Conservation (phyloP, 2,888 invertebrate species). For the Taphrorychus bicolor region DNA sequence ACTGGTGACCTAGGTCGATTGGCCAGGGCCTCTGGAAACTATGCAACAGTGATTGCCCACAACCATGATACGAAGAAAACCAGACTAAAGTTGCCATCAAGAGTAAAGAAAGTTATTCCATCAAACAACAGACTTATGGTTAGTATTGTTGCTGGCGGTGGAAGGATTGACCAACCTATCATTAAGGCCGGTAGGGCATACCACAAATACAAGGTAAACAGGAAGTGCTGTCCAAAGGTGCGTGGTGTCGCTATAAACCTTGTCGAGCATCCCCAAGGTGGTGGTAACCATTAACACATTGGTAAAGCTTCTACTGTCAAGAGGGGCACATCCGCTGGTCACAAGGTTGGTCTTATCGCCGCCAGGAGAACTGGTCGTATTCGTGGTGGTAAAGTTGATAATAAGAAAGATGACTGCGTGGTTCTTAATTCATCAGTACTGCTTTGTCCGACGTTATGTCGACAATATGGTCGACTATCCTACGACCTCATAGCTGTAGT, state of each 20-base stretch:
- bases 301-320: constrained; percentile 99
- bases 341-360: constrained; percentile 99
- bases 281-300: constrained; percentile 99
- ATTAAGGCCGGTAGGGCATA: constrained; percentile 99
- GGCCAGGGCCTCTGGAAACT: constrained; percentile 97
- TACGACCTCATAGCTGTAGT: too few species aligned
- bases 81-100: constrained; percentile 97
- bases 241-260: constrained; percentile 99
- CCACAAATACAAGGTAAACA: constrained; percentile 99
- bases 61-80: constrained; percentile 97
- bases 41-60: constrained; percentile 98
- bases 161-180: constrained; percentile 99
- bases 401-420: constrained; percentile 84
- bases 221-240: constrained; percentile 77
- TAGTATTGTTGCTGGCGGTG: constrained; percentile 99
- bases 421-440: too few species aligned
- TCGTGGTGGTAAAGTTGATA: constrained; percentile 95
- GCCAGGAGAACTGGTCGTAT: constrained; percentile 99
- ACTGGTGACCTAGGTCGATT: constrained; percentile 98
- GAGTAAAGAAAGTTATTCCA: constrained; percentile 97
- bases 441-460: too few species aligned
- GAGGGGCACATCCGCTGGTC: constrained; percentile 98
- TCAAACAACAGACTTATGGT: constrained; percentile 99
- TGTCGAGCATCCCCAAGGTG: constrained; percentile 99
- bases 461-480: too few species aligned